Conservation (phyloP, 1,140 invertebrate species). For the Grapholita molesta region DNA sequence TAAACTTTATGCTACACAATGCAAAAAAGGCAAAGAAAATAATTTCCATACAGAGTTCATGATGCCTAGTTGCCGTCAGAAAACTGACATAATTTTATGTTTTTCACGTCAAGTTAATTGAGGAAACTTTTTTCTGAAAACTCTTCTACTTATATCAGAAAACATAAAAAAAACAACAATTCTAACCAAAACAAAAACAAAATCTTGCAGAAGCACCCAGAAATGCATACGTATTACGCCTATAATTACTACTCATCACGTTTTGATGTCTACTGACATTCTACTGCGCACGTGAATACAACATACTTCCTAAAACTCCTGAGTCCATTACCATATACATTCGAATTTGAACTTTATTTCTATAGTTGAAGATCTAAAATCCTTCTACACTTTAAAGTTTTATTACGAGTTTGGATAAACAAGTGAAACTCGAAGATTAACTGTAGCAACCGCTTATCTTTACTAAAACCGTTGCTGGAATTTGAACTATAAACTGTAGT, state of each 20-base stretch:
- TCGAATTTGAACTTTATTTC: neutral
- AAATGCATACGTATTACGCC: slow-evolving; percentile 19
- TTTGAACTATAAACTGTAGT: neutral
- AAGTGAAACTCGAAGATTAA: neutral
- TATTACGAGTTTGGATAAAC: neutral
- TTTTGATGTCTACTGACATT: neutral
- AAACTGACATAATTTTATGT: too few relatives aligned
- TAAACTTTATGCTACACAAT: too few relatives aligned
- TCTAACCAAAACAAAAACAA: neutral
- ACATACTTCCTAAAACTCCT: slow-evolving; percentile 20
- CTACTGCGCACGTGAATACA: neutral
- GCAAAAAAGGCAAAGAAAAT: too few relatives aligned
- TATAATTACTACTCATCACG: neutral
- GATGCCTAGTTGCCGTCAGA: too few relatives aligned
- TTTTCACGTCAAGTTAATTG: too few relatives aligned
- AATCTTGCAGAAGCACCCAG: neutral
- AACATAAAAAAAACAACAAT: too few relatives aligned
- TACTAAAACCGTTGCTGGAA: neutral
- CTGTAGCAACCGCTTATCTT: neutral
- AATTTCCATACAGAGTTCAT: too few relatives aligned
- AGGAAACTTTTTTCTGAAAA: too few relatives aligned
- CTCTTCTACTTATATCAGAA: too few relatives aligned
- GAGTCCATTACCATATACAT: neutral
- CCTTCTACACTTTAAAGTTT: neutral
- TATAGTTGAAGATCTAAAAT: neutral